These are phyloP conservation scores for Desoria tigrina DNA, from an alignment of 2,888 invertebrate genomes.

Conservation along the genomic window DNA sequence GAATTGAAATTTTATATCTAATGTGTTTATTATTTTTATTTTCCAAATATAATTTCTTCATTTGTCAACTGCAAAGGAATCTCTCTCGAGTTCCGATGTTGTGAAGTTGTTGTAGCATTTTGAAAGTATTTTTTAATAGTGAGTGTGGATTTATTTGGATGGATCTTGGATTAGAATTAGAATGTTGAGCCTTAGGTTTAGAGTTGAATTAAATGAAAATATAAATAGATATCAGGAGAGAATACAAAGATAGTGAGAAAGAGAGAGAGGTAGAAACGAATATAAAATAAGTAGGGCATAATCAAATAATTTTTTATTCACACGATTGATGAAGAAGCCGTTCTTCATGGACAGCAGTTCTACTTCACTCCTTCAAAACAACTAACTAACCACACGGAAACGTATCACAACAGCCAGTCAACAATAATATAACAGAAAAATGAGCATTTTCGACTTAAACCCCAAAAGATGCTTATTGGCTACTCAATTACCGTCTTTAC, in stretches of 20 bases:
- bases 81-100: too few species aligned
- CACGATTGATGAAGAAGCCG: constrained; percentile 10
- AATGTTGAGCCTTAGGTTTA: constrained; percentile 1
- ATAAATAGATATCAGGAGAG: constrained; percentile 4
- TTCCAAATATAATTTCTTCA: background rate
- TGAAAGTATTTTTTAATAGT: background rate
- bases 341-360: constrained; percentile 9
- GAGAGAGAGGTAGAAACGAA: constrained; percentile 1
- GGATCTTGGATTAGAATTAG: background rate
- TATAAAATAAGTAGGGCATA: constrained; percentile 20
- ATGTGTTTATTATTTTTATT: too few species aligned
- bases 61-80: background rate
- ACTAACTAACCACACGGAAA: too few species aligned
- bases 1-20: too few species aligned
- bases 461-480: too few species aligned
- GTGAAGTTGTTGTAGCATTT: background rate
- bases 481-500: too few species aligned
- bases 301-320: constrained; percentile 17
- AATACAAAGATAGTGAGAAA: background rate
- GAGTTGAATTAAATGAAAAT: constrained; percentile 20
- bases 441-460: too few species aligned
- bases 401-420: too few species aligned
- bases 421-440: too few species aligned
- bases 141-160: background rate
- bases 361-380: background rate